Conservation (phyloP, 2,888 invertebrate genomes). For the Stenodema calcarata region DNA sequence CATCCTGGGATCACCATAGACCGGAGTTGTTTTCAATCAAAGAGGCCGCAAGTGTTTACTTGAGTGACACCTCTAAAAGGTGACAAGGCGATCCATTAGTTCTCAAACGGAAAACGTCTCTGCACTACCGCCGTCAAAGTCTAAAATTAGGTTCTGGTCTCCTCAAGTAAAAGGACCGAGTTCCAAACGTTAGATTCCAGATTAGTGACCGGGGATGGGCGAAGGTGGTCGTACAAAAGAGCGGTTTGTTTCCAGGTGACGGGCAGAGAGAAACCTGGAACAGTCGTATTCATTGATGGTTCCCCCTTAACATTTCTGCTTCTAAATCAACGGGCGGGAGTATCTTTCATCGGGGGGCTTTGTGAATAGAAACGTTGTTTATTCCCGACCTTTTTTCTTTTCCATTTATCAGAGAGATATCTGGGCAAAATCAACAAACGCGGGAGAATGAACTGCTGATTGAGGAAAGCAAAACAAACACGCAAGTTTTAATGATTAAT, state of each 20-base stretch:
- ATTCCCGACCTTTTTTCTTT: background rate
- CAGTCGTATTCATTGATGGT: constrained; percentile 23
- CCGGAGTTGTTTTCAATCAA: constrained; percentile 1
- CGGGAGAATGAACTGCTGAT: background rate
- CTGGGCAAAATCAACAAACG: background rate
- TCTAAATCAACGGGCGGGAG: background rate
- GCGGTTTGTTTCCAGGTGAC: constrained; percentile 5
- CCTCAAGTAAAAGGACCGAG: background rate
- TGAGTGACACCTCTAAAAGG: constrained; percentile 23
- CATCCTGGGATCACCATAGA: background rate
- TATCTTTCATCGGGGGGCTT: constrained; percentile 11
- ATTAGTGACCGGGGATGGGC: background rate
- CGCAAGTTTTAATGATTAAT: background rate
- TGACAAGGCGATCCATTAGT: constrained; percentile 32
- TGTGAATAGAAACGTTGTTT: constrained; percentile 10
- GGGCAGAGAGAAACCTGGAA: background rate
- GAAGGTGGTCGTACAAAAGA: background rate
- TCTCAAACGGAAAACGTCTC: constrained; percentile 18
- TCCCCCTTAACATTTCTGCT: background rate
- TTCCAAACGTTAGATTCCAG: background rate
- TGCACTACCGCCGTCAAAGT: background rate
- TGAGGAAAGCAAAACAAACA: background rate
- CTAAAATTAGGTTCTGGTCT: constrained; percentile 11
- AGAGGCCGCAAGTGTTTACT: constrained; percentile 18
- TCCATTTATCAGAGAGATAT: background rate